Evolutionary conservation across 2,797 vertebrate genomes (phyloP).

Genomic region (Sylvilagus floridanus): DNA sequence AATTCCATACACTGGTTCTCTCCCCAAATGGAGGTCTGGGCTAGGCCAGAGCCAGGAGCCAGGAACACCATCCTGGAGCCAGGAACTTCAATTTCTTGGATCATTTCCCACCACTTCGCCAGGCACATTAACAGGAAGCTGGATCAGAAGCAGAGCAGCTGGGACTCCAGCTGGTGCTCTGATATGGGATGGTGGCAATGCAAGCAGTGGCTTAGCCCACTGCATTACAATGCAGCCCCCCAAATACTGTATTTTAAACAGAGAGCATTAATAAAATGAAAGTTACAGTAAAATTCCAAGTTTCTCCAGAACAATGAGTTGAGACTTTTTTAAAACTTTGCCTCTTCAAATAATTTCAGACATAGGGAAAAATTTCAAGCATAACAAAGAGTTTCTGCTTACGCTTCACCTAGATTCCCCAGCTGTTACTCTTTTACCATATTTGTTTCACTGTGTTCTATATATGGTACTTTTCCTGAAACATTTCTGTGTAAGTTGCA

Average conservation of each 20-base stretch:
- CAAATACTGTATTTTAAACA: background rate
- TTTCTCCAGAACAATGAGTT: background rate
- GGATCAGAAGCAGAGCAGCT: too few species aligned
- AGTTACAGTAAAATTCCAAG: background rate
- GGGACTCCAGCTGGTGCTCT: too few species aligned
- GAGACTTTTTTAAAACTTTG: background rate
- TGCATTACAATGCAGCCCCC: too few species aligned
- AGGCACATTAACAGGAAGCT: too few species aligned
- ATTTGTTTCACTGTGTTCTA: background rate
- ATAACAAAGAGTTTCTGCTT: background rate
- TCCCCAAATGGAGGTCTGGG: too few species aligned
- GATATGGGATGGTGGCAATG: too few species aligned
- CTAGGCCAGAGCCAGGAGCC: too few species aligned
- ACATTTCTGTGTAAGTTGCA: background rate
- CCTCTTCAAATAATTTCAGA: background rate
- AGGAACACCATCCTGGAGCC: too few species aligned
- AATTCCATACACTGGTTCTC: too few species aligned
- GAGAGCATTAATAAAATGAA: background rate
- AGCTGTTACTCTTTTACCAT: background rate
- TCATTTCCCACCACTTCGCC: too few species aligned
- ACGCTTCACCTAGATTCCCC: background rate
- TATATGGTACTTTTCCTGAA: background rate
- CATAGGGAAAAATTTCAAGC: background rate
- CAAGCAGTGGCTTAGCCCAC: too few species aligned
- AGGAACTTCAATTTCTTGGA: too few species aligned